Conservation (phyloP, 2,797 vertebrate genomes). For the Neopelma chrysocephalum region DNA sequence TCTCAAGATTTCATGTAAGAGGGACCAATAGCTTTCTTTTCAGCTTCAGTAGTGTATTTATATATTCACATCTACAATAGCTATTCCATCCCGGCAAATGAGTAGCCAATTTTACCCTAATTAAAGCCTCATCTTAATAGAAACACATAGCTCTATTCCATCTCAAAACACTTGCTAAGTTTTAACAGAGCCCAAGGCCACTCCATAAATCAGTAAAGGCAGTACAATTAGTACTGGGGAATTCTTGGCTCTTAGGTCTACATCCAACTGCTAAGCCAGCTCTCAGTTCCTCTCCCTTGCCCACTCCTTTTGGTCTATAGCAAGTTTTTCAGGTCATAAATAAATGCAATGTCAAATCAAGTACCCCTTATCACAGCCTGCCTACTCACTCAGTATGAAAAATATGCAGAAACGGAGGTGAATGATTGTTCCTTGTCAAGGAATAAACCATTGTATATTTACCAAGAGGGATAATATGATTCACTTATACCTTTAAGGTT, state of each 20-base stretch:
- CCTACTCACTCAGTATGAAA: neutral
- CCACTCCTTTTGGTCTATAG: neutral
- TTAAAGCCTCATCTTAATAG: conserved; percentile 30
- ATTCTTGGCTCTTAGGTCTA: conserved; percentile 6
- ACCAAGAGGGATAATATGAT: neutral
- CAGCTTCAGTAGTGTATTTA: neutral
- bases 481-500: neutral
- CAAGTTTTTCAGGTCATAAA: conserved; percentile 13
- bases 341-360: neutral
- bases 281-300: neutral
- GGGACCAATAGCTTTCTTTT: neutral
- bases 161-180: neutral
- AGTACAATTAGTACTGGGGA: neutral
- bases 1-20: neutral
- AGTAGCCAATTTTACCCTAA: neutral
- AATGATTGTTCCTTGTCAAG: neutral
- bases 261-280: neutral
- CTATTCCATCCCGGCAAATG: neutral
- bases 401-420: neutral
- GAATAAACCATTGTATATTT: neutral
- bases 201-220: neutral
- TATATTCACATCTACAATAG: neutral
- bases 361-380: neutral
- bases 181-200: neutral
- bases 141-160: neutral